Evolutionary conservation across 2,888 invertebrate genomes (phyloP).

Genomic region (Eumerus sabulonum): DNA sequence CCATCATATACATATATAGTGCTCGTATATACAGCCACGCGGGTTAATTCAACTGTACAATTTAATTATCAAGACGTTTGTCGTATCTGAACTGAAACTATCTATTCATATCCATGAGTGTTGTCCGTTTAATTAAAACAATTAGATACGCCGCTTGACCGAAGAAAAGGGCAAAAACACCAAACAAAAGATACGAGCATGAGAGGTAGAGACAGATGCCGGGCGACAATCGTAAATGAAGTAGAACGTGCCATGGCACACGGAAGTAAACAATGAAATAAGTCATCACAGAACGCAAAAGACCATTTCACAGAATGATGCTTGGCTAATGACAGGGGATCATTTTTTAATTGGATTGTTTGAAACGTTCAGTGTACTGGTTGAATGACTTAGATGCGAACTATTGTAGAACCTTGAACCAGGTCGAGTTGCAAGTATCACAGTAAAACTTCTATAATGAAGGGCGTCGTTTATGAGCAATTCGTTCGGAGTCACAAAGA

Average conservation of each 20-base stretch:
- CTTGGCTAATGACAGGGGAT: conserved; percentile 32
- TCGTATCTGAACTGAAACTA: too few species aligned
- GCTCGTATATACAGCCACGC: too few species aligned
- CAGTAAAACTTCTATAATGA: too few species aligned
- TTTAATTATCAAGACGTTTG: background rate
- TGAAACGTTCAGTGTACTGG: background rate
- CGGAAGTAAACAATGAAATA: too few species aligned
- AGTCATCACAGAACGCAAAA: background rate
- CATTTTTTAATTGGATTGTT: conserved; percentile 39
- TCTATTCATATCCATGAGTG: background rate
- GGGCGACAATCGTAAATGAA: too few species aligned
- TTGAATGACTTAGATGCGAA: conserved; percentile 7
- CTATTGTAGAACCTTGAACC: conserved; percentile 5
- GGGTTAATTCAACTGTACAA: too few species aligned
- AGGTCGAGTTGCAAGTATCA: background rate
- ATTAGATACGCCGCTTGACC: conserved; percentile 20
- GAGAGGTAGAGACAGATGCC: too few species aligned
- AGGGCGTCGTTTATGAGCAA: too few species aligned
- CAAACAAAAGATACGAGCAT: too few species aligned
- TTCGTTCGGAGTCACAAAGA: conserved; percentile 1
- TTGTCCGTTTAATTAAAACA: conserved; percentile 31
- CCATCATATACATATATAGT: too few species aligned
- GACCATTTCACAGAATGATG: conserved; percentile 21
- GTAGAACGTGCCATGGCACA: background rate
- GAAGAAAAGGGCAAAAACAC: background rate